A percentile compares a stretch with the other conserved stretches of the same genome.
Evolutionary conservation across 2,888 invertebrate species (phyloP).

Genomic region (Balanococcus diminutus): DNA sequence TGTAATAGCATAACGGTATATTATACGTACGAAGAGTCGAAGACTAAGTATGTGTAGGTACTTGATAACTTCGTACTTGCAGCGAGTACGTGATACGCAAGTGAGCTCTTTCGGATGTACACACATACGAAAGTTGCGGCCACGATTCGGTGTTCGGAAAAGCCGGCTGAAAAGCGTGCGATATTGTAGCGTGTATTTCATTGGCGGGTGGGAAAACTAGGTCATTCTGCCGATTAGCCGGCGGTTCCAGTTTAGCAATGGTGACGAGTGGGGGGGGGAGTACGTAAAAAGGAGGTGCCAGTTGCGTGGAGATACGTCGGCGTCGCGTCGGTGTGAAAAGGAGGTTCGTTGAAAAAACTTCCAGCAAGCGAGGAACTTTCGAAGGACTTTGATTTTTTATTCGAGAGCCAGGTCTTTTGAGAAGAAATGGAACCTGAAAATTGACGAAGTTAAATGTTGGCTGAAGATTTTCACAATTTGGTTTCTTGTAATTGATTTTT

Average conservation of each 20-base stretch:
- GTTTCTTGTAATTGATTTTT: too few species aligned
- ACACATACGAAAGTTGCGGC: background rate
- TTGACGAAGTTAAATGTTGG: too few species aligned
- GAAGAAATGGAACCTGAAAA: too few species aligned
- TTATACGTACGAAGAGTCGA: background rate
- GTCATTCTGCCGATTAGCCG: constrained; percentile 12
- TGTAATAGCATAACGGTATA: background rate
- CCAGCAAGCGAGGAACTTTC: too few species aligned
- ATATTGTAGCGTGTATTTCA: background rate
- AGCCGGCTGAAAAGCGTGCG: constrained; percentile 5
- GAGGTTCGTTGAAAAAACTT: too few species aligned
- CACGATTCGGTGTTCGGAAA: background rate
- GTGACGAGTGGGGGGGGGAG: background rate
- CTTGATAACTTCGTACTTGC: background rate
- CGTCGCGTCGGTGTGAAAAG: too few species aligned
- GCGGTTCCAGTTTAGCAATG: background rate
- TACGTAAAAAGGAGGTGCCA: background rate
- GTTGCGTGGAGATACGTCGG: background rate
- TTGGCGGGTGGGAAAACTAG: constrained; percentile 2
- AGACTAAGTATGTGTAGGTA: background rate
- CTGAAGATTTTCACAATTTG: too few species aligned
- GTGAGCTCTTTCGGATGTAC: background rate
- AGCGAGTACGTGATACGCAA: background rate
- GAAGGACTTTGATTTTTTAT: too few species aligned
- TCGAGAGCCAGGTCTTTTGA: too few species aligned